A percentile compares a stretch with the other conserved stretches of the same genome.
Conservation (phyloP, 2,888 invertebrate genomes). For the Dugesia japonica region DNA sequence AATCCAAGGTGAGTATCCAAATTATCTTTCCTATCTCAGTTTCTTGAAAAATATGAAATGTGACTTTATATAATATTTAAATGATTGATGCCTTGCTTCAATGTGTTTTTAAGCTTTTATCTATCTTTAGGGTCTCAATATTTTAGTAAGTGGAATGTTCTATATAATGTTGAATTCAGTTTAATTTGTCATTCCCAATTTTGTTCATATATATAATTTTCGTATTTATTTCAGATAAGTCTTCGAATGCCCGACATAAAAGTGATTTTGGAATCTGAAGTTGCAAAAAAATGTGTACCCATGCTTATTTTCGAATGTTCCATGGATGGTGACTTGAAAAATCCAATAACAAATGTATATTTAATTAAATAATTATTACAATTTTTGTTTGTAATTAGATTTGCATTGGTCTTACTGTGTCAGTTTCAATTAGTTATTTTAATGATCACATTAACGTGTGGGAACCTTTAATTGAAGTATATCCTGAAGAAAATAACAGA, state of each 20-base stretch:
- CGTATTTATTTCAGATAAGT: constrained; percentile 4
- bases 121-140: background rate
- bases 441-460: constrained; percentile 30
- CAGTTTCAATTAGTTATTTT: constrained; percentile 24
- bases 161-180: background rate
- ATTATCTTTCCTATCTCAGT: too few species aligned
- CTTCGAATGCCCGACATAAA: constrained; percentile 22
- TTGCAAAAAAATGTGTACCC: constrained; percentile 28
- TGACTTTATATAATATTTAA: too few species aligned
- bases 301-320: constrained; percentile 26
- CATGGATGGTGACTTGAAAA: constrained; percentile 27
- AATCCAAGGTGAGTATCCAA: too few species aligned
- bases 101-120: background rate
- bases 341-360: constrained; percentile 20
- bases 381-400: background rate
- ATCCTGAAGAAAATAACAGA: constrained; percentile 23
- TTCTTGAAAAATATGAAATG: too few species aligned
- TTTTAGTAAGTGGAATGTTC: background rate
- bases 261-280: constrained; percentile 28
- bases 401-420: constrained; percentile 4
- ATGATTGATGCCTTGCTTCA: background rate
- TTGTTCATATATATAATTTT: background rate
- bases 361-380: background rate
- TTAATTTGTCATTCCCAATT: background rate
- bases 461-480: constrained; percentile 28